Conservation (phyloP, 1,140 invertebrate genomes). For the Drosophila cardini region DNA sequence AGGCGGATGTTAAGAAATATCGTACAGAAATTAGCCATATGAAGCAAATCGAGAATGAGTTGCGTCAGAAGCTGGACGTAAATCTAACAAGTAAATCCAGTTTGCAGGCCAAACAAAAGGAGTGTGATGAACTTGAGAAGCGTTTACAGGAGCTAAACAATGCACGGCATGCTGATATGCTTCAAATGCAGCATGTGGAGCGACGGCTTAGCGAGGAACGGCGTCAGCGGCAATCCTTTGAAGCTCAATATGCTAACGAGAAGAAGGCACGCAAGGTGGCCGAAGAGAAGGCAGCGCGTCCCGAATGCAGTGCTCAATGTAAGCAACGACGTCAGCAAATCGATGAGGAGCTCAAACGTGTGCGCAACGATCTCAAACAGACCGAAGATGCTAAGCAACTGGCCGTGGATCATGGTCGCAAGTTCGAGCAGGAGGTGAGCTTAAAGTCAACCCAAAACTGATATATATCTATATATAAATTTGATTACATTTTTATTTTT, state of each 20-base stretch:
- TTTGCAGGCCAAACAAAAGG: slow-evolving; percentile 84
- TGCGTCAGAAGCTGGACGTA: slow-evolving; percentile 90
- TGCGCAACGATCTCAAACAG: slow-evolving; percentile 90
- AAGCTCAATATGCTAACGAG: slow-evolving; percentile 91
- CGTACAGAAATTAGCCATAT: slow-evolving; percentile 91
- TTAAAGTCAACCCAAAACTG: neutral
- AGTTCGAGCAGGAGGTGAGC: slow-evolving; percentile 80
- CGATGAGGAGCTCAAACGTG: slow-evolving; percentile 91
- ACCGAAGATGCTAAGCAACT: slow-evolving; percentile 88
- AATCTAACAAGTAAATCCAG: slow-evolving; percentile 82
- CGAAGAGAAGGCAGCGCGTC: slow-evolving; percentile 87
- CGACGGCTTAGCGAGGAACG: slow-evolving; percentile 93
- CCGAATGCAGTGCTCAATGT: slow-evolving; percentile 92
- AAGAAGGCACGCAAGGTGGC: slow-evolving; percentile 90
- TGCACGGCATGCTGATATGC: slow-evolving; percentile 91
- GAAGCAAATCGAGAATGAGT: slow-evolving; percentile 93
- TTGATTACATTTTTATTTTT: neutral
- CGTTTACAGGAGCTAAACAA: slow-evolving; percentile 89
- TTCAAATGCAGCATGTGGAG: slow-evolving; percentile 90
- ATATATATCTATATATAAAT: neutral
- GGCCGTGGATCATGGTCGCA: slow-evolving; percentile 77
- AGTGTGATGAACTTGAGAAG: slow-evolving; percentile 83
- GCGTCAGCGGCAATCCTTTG: slow-evolving; percentile 89
- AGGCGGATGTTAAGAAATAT: slow-evolving; percentile 92
- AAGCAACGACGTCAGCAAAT: slow-evolving; percentile 90